Conservation (phyloP, 2,797 vertebrate genomes). For the Crypturellus tataupa region DNA sequence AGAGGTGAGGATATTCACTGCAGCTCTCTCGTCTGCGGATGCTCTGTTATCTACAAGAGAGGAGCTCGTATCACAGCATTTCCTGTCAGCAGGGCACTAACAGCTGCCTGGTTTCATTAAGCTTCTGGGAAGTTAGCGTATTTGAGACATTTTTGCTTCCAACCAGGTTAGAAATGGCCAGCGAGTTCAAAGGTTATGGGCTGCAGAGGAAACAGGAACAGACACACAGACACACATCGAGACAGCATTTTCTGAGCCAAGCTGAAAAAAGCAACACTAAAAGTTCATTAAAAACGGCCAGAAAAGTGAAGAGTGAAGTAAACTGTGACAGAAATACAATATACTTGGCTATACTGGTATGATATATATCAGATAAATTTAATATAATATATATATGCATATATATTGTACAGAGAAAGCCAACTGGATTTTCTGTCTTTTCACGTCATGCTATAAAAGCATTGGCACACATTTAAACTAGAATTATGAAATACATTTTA, state of each 20-base stretch:
- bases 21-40: neutral
- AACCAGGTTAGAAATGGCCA: neutral
- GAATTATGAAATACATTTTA: constrained; percentile 51
- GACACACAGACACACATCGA: accelerated
- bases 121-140: neutral
- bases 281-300: constrained; percentile 1
- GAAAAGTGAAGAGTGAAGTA: neutral
- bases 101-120: neutral
- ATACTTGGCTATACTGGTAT: neutral
- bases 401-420: neutral
- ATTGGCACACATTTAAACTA: constrained; percentile 21
- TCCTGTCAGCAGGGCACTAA: neutral
- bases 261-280: neutral
- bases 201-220: neutral
- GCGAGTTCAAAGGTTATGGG: neutral
- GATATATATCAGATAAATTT: constrained; percentile 19
- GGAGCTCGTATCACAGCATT: neutral
- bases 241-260: accelerated
- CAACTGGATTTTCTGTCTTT: neutral
- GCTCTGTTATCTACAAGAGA: neutral
- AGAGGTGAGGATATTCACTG: neutral
- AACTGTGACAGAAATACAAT: constrained; percentile 27
- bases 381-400: constrained; percentile 28
- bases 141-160: neutral
- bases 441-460: neutral